A percentile compares a stretch with the other conserved stretches of the same genome.
These are phyloP conservation scores for Argyra leucocephala DNA, from an alignment of 2,888 invertebrate genomes.

Conservation along the genomic window DNA sequence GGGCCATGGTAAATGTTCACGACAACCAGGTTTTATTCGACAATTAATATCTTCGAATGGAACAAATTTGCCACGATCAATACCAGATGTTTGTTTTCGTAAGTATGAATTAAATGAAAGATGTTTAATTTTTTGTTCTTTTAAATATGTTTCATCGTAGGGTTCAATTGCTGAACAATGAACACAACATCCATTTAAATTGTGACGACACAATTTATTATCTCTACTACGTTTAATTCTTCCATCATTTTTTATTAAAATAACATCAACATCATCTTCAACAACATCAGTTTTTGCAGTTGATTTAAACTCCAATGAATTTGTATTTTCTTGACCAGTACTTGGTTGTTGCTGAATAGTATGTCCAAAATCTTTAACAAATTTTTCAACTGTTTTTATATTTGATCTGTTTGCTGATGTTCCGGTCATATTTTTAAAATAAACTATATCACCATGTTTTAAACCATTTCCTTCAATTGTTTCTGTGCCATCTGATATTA, in stretches of 20 bases:
- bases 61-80: constrained; percentile 84
- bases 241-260: constrained; percentile 72
- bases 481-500: constrained; percentile 60
- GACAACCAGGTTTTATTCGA: constrained; percentile 85
- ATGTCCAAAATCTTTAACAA: constrained; percentile 35
- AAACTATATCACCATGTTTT: constrained; percentile 89
- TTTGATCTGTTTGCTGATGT: constrained; percentile 29
- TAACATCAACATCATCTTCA: constrained; percentile 82
- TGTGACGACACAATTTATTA: constrained; percentile 89
- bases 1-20: constrained; percentile 97
- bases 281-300: constrained; percentile 41
- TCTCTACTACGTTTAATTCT: constrained; percentile 78
- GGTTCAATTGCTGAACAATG: constrained; percentile 96
- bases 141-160: constrained; percentile 86
- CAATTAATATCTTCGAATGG: constrained; percentile 87
- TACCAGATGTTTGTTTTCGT: constrained; percentile 85
- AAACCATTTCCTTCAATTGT: constrained; percentile 56
- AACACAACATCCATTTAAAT: constrained; percentile 84
- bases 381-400: constrained; percentile 17
- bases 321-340: constrained; percentile 21
- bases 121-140: constrained; percentile 94
- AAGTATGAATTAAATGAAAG: constrained; percentile 95
- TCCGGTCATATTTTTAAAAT: constrained; percentile 54
- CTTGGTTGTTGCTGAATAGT: constrained; percentile 19
- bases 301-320: constrained; percentile 24